Evolutionary conservation across 2,113 vertebrate genomes (phyloP).

Genomic region (Odobenus rosmarus): DNA sequence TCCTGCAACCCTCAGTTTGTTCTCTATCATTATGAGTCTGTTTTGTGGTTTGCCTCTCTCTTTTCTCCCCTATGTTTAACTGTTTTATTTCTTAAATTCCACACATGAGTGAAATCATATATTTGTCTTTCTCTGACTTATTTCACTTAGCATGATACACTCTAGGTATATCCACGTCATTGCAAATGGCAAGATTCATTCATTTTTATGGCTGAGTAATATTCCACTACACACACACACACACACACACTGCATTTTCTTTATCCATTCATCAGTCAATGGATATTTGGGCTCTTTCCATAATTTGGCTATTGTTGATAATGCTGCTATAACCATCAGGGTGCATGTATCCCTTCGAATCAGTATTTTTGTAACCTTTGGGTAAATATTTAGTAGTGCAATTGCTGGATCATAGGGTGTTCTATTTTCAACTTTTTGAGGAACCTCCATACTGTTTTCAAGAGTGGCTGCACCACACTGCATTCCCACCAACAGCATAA

Average conservation of each 20-base stretch:
- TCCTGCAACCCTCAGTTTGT: not conserved
- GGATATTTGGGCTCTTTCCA: not conserved
- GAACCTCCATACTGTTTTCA: not conserved
- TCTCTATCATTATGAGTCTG: not conserved
- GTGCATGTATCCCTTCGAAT: not conserved
- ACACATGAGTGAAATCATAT: too few relatives aligned
- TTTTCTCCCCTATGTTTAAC: not conserved
- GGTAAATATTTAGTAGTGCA: not conserved
- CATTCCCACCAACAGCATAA: not conserved
- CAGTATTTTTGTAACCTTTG: not conserved
- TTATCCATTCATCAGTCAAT: not conserved
- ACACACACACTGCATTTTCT: not conserved
- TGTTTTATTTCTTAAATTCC: too few relatives aligned
- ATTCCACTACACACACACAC: too few relatives aligned
- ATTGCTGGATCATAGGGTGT: not conserved
- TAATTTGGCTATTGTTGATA: not conserved
- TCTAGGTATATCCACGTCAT: too few relatives aligned
- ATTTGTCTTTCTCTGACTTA: not conserved
- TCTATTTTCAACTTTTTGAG: not conserved
- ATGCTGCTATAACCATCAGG: not conserved
- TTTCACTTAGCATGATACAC: not conserved
- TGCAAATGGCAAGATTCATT: too few relatives aligned
- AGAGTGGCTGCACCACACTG: not conserved
- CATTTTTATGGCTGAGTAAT: too few relatives aligned
- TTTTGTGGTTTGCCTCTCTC: not conserved